Conservation (phyloP, 2,888 invertebrate genomes). For the Philopedon plagiatum region DNA sequence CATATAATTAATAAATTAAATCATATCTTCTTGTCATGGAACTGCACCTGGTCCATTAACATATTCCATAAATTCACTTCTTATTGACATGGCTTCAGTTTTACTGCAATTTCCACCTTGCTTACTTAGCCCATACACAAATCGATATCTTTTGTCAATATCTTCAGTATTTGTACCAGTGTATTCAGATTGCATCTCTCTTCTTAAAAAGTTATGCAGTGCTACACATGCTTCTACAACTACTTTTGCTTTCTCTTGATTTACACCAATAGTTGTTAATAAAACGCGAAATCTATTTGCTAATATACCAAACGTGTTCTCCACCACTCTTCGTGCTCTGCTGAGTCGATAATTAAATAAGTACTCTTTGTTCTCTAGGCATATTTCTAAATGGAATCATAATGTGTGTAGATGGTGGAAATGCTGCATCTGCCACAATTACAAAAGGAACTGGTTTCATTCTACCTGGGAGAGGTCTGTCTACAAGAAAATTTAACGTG, state of each 20-base stretch:
- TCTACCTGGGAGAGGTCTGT: background rate
- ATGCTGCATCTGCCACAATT: background rate
- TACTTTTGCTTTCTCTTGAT: background rate
- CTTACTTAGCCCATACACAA: slow-evolving; percentile 33
- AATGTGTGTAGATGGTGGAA: background rate
- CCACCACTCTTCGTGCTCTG: background rate
- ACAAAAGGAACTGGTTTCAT: background rate
- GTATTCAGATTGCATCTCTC: background rate
- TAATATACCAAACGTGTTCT: background rate
- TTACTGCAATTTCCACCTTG: slow-evolving; percentile 29
- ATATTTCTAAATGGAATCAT: background rate
- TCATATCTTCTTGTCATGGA: slow-evolving; percentile 31
- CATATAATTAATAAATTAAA: background rate
- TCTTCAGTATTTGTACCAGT: slow-evolving; percentile 25
- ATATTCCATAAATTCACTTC: slow-evolving; percentile 32
- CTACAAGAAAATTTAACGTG: background rate
- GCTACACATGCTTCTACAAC: background rate
- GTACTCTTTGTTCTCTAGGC: background rate
- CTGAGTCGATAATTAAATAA: background rate
- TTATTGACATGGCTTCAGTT: slow-evolving; percentile 6
- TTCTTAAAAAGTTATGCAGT: background rate
- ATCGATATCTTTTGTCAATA: slow-evolving; percentile 21
- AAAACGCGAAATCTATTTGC: background rate
- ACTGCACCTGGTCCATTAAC: slow-evolving; percentile 24
- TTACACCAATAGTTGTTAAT: background rate